phyloP scores from a whole-genome alignment of 2,113 vertebrate genomes.

The Antennarius striatus region DNA sequence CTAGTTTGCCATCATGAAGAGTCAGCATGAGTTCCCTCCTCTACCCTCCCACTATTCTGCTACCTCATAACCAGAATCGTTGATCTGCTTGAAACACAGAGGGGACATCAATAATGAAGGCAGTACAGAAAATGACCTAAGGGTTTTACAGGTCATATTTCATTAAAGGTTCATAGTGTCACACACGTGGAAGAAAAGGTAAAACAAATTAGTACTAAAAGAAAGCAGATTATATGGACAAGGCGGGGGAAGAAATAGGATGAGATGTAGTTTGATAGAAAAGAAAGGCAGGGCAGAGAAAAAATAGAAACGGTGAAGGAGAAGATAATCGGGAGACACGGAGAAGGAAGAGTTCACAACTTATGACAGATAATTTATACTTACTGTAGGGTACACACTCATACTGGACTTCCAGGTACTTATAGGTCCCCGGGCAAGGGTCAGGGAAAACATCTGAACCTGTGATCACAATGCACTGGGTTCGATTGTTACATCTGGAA shows the following conservation, averaged over 20 bases:
- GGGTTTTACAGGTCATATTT: slow-evolving; percentile 70
- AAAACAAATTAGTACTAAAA: slow-evolving; percentile 57
- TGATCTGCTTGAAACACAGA: slow-evolving; percentile 57
- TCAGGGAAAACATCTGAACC: slow-evolving; percentile 99
- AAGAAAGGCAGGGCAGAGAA: slow-evolving; percentile 13
- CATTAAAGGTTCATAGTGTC: slow-evolving; percentile 69
- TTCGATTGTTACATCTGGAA: slow-evolving; percentile 97
- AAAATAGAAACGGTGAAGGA: slow-evolving; percentile 22
- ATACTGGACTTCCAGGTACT: slow-evolving; percentile 99
- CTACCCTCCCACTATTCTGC: slow-evolving; percentile 46
- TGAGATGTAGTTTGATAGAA: slow-evolving; percentile 32
- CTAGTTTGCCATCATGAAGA: slow-evolving; percentile 44
- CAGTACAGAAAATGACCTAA: slow-evolving; percentile 59
- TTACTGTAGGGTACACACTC: slow-evolving; percentile 99
- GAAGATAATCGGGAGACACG: too few relatives aligned
- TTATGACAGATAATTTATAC: slow-evolving; percentile 79
- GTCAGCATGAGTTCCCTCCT: slow-evolving; percentile 55
- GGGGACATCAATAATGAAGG: slow-evolving; percentile 72
- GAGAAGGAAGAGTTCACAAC: slow-evolving; percentile 27
- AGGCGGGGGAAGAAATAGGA: slow-evolving; percentile 43
- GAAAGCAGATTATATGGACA: slow-evolving; percentile 50
- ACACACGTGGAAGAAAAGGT: slow-evolving; percentile 61
- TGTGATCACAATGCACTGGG: slow-evolving; percentile 98
- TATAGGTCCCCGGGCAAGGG: slow-evolving; percentile 98
- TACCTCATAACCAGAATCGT: slow-evolving; percentile 60